Evolutionary conservation across 53 echinoderm and acorn worm species (phyloP).

Genomic region (Luidia sarsii): DNA sequence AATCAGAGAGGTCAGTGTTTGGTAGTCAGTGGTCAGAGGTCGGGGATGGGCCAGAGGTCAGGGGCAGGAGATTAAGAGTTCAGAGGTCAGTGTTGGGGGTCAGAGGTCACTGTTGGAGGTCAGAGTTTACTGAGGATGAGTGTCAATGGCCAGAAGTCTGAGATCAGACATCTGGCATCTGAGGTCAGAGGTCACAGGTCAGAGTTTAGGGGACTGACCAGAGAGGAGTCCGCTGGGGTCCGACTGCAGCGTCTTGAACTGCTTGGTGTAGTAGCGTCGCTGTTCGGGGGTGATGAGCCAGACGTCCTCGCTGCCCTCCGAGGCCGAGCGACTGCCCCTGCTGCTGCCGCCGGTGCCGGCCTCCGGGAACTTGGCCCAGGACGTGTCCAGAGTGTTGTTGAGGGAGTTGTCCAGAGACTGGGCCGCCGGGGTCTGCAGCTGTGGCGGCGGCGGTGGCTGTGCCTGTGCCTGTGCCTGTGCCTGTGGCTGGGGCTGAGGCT

Average conservation of each 20-base stretch:
- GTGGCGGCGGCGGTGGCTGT: background rate
- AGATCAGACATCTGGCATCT: no score
- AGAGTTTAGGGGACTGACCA: slow-evolving; percentile 68
- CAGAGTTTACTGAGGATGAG: no score
- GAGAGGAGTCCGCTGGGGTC: slow-evolving; percentile 73
- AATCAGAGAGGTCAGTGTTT: no score
- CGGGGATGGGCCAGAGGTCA: no score
- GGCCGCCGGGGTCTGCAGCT: background rate
- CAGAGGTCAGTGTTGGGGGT: no score
- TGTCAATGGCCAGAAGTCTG: no score
- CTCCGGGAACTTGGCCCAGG: slow-evolving; percentile 69
- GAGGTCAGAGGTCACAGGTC: no score
- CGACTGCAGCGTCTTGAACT: slow-evolving; percentile 83
- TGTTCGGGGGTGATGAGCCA: slow-evolving; percentile 90
- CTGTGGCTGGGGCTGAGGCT: no score
- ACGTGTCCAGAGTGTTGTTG: slow-evolving; percentile 39
- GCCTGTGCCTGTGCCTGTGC: no score
- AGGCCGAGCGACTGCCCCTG: background rate
- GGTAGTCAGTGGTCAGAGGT: no score
- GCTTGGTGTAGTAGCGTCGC: slow-evolving; percentile 81
- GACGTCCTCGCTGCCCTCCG: slow-evolving; percentile 76
- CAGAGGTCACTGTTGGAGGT: no score
- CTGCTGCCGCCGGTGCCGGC: background rate
- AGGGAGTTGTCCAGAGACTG: slow-evolving; percentile 17
- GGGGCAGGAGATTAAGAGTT: no score